phyloP scores from a whole-genome alignment of 2,888 invertebrate genomes.

The Machimus rusticus region DNA sequence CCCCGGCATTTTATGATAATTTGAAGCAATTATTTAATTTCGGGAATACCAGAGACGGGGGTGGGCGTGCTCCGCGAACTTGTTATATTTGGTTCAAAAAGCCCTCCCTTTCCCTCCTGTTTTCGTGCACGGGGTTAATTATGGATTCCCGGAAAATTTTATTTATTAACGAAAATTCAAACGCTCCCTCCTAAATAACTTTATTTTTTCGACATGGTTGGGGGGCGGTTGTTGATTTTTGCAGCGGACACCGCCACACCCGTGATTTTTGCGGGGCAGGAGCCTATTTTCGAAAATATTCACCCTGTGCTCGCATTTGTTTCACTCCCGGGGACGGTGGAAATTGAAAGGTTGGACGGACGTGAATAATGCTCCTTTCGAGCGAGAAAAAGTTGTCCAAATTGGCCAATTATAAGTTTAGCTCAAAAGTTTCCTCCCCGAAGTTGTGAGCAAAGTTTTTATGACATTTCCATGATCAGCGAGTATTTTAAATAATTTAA shows the following conservation, averaged over 20 bases:
- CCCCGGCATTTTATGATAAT: neutral
- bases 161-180: neutral
- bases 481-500: slow-evolving; percentile 12
- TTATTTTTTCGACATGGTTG: neutral
- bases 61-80: neutral
- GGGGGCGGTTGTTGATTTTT: neutral
- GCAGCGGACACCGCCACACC: neutral
- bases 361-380: slow-evolving; percentile 1
- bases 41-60: neutral
- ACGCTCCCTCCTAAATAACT: neutral
- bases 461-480: slow-evolving; percentile 34
- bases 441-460: slow-evolving; percentile 13
- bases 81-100: neutral
- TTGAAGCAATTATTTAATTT: neutral
- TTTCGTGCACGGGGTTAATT: neutral
- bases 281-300: neutral
- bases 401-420: slow-evolving; percentile 31
- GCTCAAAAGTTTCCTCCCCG: neutral
- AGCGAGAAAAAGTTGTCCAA: slow-evolving; percentile 14
- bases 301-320: neutral
- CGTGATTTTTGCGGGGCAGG: neutral
- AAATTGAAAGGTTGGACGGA: neutral
- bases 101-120: neutral
- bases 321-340: neutral
- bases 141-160: neutral